Percentiles rank a stretch among this genome's conserved stretches.
These are phyloP conservation scores for Rhingia rostrata DNA, from an alignment of 2,888 invertebrate species.

Conservation along the genomic window DNA sequence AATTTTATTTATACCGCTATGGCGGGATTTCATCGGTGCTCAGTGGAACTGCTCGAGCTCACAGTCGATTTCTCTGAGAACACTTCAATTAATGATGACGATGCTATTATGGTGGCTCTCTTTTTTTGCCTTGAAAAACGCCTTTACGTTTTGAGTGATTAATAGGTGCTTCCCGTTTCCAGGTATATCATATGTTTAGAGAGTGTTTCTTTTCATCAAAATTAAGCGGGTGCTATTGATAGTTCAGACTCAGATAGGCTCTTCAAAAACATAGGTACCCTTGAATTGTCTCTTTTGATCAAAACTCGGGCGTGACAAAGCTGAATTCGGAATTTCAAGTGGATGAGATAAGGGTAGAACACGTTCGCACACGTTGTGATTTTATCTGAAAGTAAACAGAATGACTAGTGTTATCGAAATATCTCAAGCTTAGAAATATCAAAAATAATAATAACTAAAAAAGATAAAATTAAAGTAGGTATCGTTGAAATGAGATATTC, in stretches of 20 bases:
- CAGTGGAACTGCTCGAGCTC: conserved; percentile 12
- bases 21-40: conserved; percentile 51
- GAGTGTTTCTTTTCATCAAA: background rate
- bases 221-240: conserved; percentile 5
- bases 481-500: conserved; percentile 52
- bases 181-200: conserved; percentile 15
- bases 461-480: conserved; percentile 14
- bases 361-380: conserved; percentile 37
- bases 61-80: conserved; percentile 56
- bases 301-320: background rate
- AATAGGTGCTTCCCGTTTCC: conserved; percentile 10
- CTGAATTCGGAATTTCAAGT: conserved; percentile 12
- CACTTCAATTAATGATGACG: conserved; percentile 20
- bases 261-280: background rate
- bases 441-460: conserved; percentile 16
- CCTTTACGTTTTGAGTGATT: conserved; percentile 13
- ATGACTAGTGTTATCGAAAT: conserved; percentile 26
- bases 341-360: conserved; percentile 37
- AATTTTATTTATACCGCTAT: conserved; percentile 64
- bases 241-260: background rate
- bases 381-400: conserved; percentile 60
- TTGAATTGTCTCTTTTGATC: conserved; percentile 5
- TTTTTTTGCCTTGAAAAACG: conserved; percentile 12
- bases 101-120: background rate
- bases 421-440: background rate